Base-by-base conservation (phyloP, 2,888 invertebrate species). In the Aspidapion aeneum region DNA sequence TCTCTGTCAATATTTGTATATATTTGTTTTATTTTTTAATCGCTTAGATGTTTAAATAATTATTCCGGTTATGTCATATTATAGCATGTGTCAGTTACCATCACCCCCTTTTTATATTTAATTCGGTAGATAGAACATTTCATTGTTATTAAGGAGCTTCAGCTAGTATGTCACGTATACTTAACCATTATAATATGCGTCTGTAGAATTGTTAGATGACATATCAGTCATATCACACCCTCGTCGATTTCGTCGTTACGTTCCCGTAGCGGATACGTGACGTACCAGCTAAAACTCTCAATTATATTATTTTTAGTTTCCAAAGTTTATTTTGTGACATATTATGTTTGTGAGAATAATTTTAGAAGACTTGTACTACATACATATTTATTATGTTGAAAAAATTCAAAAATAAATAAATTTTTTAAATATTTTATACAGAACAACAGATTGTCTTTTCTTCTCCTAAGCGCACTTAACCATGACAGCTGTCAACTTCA, bases 361-460 rank as follows among this genome's bases (percentile, higher is more conserved):
- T 48, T 52, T 52, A 19, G 5, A 52, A 52, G 52, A 52, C 52
- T 62, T 63, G 57, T 49, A 61, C 57, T 62, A 57, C 57, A 57
- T 63, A 63, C 59, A 21, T 62, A 57, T 57, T 62, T 62, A 62
- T 60, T 64, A 62, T 63, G 61, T 65, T 65, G 58, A 51, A 58
- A 60, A 57, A 60, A 58, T 61, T 60, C 61, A 54, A 62, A 57
- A 65, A 65, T 65, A 63, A 60, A 63, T 52, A 52, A 52, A 18
- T 52, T 65, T 63, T 65, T 65, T 65, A 63, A 65, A 63, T 63
- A 65, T 65, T 65, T 65, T 65, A 58, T 65, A 65, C 58, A 19
- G n/a, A 60, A 52, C 18, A 63, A 35, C 20, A 50, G 16, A 20
- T 20, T 49, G 55, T 65, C 60, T 65, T 59, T 35, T 62, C 58